A percentile compares a stretch with the other conserved stretches of the same genome.
These are phyloP conservation scores for Siderastrea radians DNA, from an alignment of 92 coral and sea anemone genomes.

Conservation along the genomic window DNA sequence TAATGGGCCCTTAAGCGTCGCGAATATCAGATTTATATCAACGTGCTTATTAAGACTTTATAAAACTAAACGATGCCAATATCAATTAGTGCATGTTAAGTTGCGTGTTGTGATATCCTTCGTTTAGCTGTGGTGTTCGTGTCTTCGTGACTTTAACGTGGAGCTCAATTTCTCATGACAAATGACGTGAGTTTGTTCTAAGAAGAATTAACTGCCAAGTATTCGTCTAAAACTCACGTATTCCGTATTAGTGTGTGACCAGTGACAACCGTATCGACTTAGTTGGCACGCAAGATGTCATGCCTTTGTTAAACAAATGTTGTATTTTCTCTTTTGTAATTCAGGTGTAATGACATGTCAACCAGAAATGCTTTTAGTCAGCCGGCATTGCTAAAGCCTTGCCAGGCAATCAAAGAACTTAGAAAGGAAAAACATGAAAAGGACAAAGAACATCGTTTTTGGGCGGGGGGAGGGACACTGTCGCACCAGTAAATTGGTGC, in stretches of 20 bases:
- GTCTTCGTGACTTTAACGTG: constrained; percentile 17
- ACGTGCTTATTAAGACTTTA: constrained; percentile 17
- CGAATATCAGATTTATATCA: constrained; percentile 33
- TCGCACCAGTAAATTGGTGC: not conserved
- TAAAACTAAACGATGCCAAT: constrained; percentile 11
- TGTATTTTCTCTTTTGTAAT: not conserved
- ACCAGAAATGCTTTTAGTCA: constrained; percentile 47
- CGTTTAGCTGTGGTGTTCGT: not conserved
- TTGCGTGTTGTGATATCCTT: constrained; percentile 30
- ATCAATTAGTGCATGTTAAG: constrained; percentile 3
- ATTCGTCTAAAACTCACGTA: not conserved
- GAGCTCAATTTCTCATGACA: not conserved
- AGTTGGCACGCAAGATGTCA: constrained; percentile 45
- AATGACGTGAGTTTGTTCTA: constrained; percentile 17
- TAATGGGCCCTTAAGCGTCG: constrained; percentile 12
- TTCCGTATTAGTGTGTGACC: constrained; percentile 18
- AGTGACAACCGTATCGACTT: constrained; percentile 20
- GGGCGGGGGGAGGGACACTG: too few relatives aligned
- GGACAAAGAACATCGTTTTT: not conserved
- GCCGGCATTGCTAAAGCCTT: constrained; percentile 27
- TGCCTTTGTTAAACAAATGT: constrained; percentile 52
- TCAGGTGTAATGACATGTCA: constrained; percentile 44
- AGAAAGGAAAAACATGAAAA: not conserved
- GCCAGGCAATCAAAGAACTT: constrained; percentile 30
- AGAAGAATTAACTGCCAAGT: not conserved